These are phyloP conservation scores for Rhynchomys soricoides DNA, from an alignment of 2,113 vertebrate genomes.

Conservation along the genomic window DNA sequence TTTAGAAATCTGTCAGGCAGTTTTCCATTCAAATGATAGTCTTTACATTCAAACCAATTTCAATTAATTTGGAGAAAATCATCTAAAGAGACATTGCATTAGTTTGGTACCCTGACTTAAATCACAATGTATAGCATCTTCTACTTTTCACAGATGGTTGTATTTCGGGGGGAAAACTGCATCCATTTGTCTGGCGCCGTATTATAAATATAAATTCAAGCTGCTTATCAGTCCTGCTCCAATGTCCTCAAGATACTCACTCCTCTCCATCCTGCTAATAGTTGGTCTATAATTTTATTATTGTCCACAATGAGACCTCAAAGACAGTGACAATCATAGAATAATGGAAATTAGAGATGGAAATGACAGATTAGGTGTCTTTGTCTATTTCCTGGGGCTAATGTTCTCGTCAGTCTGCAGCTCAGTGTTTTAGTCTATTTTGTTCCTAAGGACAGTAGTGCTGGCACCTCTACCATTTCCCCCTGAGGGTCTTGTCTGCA, in stretches of 20 bases:
- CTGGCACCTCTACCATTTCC: slow-evolving; percentile 19
- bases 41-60: not conserved
- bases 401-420: slow-evolving; percentile 68
- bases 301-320: slow-evolving; percentile 66
- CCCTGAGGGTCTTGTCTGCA: slow-evolving; percentile 61
- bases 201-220: slow-evolving; percentile 50
- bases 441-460: slow-evolving; percentile 61
- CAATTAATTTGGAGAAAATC: slow-evolving; percentile 40
- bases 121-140: slow-evolving; percentile 55
- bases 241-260: slow-evolving; percentile 62
- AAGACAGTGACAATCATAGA: slow-evolving; percentile 78
- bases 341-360: slow-evolving; percentile 82
- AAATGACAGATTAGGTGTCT: slow-evolving; percentile 78
- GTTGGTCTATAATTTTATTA: slow-evolving; percentile 79
- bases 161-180: slow-evolving; percentile 28
- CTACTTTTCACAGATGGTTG: slow-evolving; percentile 60
- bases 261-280: not conserved
- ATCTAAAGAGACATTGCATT: slow-evolving; percentile 48
- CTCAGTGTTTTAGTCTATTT: slow-evolving; percentile 44
- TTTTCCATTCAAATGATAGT: slow-evolving; percentile 53
- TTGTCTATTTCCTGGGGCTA: slow-evolving; percentile 80
- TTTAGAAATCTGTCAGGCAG: slow-evolving; percentile 48
- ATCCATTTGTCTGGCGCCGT: slow-evolving; percentile 47
- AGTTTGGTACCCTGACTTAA: slow-evolving; percentile 17
- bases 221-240: slow-evolving; percentile 58